These are phyloP conservation scores for Anoplius nigerrimus DNA, from an alignment of 2,888 invertebrate genomes.

Conservation along the genomic window DNA sequence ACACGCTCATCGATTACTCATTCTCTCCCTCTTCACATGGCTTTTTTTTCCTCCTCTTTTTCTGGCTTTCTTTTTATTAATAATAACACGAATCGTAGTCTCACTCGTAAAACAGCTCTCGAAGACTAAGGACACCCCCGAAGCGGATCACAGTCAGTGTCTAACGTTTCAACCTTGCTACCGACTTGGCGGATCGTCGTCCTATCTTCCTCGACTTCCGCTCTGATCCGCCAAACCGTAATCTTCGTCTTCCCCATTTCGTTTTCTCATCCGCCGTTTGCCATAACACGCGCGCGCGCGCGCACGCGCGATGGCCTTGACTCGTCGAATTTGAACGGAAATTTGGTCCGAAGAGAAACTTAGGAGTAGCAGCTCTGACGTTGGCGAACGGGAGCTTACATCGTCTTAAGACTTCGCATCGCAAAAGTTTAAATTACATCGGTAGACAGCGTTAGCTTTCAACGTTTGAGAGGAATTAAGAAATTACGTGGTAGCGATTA, in stretches of 20 bases:
- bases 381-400: constrained; percentile 29
- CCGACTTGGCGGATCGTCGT: constrained; percentile 36
- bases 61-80: constrained; percentile 20
- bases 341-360: constrained; percentile 47
- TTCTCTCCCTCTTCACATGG: not conserved
- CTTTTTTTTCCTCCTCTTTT: not conserved
- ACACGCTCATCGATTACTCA: constrained; percentile 7
- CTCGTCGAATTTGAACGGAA: constrained; percentile 28
- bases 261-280: constrained; percentile 19
- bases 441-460: too few relatives aligned
- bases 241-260: not conserved
- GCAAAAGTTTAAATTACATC: too few relatives aligned
- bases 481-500: too few relatives aligned
- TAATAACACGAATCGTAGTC: constrained; percentile 51
- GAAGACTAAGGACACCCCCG: constrained; percentile 72
- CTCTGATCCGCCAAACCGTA: too few relatives aligned
- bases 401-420: too few relatives aligned
- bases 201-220: too few relatives aligned
- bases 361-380: constrained; percentile 32
- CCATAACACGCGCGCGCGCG: constrained; percentile 19
- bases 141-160: constrained; percentile 74
- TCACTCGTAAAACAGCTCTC: constrained; percentile 58
- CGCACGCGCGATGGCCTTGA: constrained; percentile 19
- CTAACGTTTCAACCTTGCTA: constrained; percentile 62
- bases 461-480: too few relatives aligned